A percentile compares a stretch with the other conserved stretches of the same genome.
Conservation (phyloP, 2,888 invertebrate species). For the Drosophila emarginata region DNA sequence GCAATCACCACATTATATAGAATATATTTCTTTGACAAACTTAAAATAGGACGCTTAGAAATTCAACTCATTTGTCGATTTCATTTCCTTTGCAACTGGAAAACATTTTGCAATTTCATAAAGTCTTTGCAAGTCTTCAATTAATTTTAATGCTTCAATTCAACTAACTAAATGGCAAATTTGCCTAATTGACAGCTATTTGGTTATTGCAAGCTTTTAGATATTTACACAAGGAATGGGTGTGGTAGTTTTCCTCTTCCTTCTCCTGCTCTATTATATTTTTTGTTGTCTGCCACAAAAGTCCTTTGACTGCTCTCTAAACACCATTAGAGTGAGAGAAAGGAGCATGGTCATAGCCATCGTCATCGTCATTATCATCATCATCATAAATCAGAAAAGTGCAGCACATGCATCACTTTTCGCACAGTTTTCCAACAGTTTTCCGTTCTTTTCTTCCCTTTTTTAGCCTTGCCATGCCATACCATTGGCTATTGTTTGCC, state of each 20-base stretch:
- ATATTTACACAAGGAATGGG: background rate
- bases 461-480: too few relatives aligned
- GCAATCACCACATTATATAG: too few relatives aligned
- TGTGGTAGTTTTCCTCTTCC: background rate
- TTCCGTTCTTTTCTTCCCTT: background rate
- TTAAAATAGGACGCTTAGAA: too few relatives aligned
- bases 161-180: background rate
- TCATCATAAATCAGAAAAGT: constrained; percentile 68
- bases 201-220: background rate
- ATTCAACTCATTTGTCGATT: too few relatives aligned
- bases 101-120: too few relatives aligned
- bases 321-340: background rate
- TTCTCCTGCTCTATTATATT: too few relatives aligned
- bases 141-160: background rate
- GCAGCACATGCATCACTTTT: constrained; percentile 70
- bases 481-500: constrained; percentile 48
- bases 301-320: constrained; percentile 11
- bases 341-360: constrained; percentile 26
- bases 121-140: background rate
- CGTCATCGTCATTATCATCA: constrained; percentile 62
- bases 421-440: constrained; percentile 19
- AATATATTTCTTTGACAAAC: too few relatives aligned
- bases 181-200: constrained; percentile 2
- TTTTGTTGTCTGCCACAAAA: background rate
- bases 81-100: too few relatives aligned